Percentiles rank a stretch among this genome's conserved stretches.
Conservation (phyloP, 2,113 vertebrate genomes). For the Macquaria ambigua region DNA sequence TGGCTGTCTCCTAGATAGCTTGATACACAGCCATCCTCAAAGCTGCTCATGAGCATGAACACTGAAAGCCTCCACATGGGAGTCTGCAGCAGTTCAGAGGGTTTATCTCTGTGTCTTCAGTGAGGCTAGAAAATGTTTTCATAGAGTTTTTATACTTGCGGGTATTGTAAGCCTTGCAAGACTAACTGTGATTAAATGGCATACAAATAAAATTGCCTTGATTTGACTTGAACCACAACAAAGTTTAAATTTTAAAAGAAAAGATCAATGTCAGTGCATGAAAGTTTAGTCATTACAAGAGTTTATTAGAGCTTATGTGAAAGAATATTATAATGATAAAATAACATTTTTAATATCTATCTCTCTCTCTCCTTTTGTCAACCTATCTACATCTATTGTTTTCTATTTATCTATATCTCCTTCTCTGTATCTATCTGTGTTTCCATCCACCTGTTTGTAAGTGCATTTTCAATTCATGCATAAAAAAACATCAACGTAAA, state of each 20-base stretch:
- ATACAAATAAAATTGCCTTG: constrained; percentile 7
- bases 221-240: not conserved
- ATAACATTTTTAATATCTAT: not conserved
- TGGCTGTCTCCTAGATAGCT: constrained; percentile 40
- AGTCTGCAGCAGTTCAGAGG: not conserved
- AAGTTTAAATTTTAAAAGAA: not conserved
- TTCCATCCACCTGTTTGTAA: not conserved
- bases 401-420: not conserved
- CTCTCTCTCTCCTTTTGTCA: no score
- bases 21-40: constrained; percentile 48
- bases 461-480: not conserved
- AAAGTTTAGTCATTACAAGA: not conserved
- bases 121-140: not conserved
- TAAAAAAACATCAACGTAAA: no score
- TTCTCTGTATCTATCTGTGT: not conserved
- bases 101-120: not conserved
- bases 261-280: not conserved
- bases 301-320: not conserved
- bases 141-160: not conserved
- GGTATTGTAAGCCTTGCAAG: not conserved
- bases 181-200: constrained; percentile 1
- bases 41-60: constrained; percentile 46
- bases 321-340: not conserved
- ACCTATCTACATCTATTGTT: no score
- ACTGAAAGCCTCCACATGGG: constrained; percentile 26